Conservation (phyloP, 2,888 invertebrate species). For the Eristalis tenax region DNA sequence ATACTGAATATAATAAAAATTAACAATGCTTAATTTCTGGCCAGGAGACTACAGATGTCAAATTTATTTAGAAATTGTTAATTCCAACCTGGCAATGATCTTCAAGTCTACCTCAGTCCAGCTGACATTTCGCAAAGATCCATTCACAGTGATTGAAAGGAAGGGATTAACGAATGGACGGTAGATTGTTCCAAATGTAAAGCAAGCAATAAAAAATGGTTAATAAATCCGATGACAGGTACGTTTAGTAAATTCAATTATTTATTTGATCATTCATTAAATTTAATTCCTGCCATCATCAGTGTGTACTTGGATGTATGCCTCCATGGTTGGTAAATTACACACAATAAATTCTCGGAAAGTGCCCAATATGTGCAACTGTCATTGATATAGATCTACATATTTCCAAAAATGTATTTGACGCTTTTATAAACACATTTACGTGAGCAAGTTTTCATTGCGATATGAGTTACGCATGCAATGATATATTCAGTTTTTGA, state of each 20-base stretch:
- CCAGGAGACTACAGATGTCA: too few species aligned
- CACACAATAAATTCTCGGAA: background rate
- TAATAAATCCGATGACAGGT: slow-evolving; percentile 68
- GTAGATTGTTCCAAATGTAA: slow-evolving; percentile 64
- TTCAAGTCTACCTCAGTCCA: slow-evolving; percentile 1
- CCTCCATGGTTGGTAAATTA: background rate
- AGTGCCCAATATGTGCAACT: slow-evolving; percentile 2
- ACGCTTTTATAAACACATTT: slow-evolving; percentile 2
- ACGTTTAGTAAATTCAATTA: slow-evolving; percentile 49
- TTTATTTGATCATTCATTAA: background rate
- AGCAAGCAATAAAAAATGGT: slow-evolving; percentile 64
- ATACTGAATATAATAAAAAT: too few species aligned
- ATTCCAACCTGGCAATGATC: slow-evolving; percentile 25
- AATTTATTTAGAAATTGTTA: background rate
- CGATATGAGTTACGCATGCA: background rate
- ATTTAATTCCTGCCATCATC: background rate
- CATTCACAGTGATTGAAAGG: slow-evolving; percentile 44
- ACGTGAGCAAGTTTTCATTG: background rate
- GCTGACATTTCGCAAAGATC: slow-evolving; percentile 33
- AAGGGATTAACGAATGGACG: slow-evolving; percentile 28
- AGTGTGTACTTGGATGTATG: background rate
- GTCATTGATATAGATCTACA: slow-evolving; percentile 27
- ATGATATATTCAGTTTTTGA: background rate
- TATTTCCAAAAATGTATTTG: slow-evolving; percentile 32
- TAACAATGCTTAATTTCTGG: too few species aligned